Conservation (phyloP, 2,797 vertebrate species). For the Microctenopoma steveboyesi region DNA sequence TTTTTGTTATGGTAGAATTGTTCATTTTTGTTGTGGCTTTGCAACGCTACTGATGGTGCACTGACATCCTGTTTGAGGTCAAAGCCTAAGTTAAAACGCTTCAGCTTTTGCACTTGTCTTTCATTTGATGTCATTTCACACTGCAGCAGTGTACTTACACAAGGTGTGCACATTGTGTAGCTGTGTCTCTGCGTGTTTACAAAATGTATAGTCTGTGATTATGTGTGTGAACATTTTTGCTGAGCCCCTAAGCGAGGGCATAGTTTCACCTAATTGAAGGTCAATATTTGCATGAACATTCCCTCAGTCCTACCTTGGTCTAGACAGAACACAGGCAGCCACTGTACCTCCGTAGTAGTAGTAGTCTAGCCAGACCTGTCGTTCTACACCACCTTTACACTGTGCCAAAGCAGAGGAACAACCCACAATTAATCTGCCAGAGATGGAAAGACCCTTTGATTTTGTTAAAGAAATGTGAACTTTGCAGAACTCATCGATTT, state of each 20-base stretch:
- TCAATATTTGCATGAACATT: slow-evolving; percentile 80
- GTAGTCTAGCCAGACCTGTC: slow-evolving; percentile 28
- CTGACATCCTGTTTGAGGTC: slow-evolving; percentile 57
- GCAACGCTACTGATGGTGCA: slow-evolving; percentile 16
- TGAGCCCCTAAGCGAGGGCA: slow-evolving; percentile 65
- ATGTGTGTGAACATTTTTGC: slow-evolving; percentile 65
- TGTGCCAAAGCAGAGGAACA: slow-evolving; percentile 23
- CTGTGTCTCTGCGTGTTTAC: slow-evolving; percentile 51
- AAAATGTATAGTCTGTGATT: slow-evolving; percentile 54
- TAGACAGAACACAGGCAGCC: slow-evolving; percentile 63
- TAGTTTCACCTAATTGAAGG: slow-evolving; percentile 77
- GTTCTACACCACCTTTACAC: slow-evolving; percentile 2
- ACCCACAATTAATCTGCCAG: slow-evolving; percentile 6
- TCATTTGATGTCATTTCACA: slow-evolving; percentile 35
- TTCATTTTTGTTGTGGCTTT: slow-evolving; percentile 51
- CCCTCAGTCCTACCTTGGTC: slow-evolving; percentile 59
- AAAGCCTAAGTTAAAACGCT: slow-evolving; percentile 27
- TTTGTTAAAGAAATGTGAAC: slow-evolving; percentile 27
- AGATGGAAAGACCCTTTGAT: not conserved
- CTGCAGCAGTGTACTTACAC: slow-evolving; percentile 35
- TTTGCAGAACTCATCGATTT: slow-evolving; percentile 20
- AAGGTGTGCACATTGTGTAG: slow-evolving; percentile 28
- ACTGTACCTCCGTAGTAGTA: slow-evolving; percentile 48
- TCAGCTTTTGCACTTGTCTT: slow-evolving; percentile 30
- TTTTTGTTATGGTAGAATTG: not conserved